These are phyloP conservation scores for Mobula hypostoma DNA, from an alignment of 2,113 vertebrate species.

Conservation along the genomic window DNA sequence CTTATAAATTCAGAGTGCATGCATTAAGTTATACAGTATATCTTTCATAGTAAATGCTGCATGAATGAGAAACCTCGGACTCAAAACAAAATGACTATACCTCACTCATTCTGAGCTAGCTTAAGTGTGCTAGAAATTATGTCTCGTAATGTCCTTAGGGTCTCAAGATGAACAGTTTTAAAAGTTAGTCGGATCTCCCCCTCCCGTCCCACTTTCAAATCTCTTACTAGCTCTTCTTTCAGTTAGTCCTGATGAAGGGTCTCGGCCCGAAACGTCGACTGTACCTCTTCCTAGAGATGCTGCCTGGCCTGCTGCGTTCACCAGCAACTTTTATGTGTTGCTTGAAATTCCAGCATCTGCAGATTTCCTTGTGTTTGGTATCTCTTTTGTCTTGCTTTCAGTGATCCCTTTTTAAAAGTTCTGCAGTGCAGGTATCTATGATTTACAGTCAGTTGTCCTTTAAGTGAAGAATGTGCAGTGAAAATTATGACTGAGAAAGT, in stretches of 20 bases:
- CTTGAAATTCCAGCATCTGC: too few species aligned
- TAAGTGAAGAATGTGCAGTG: too few species aligned
- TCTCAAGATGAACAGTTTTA: neutral
- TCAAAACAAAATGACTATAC: neutral
- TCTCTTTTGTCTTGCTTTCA: neutral
- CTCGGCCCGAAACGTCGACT: too few species aligned
- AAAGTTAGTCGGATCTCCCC: neutral
- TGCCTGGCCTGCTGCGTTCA: too few species aligned
- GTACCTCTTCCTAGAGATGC: too few species aligned
- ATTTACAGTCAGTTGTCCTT: neutral
- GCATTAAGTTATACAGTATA: neutral
- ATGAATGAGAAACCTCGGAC: neutral
- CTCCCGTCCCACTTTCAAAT: too few species aligned
- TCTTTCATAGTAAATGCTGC: neutral
- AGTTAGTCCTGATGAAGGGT: too few species aligned
- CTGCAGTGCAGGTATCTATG: neutral
- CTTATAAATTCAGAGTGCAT: neutral
- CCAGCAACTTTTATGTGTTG: too few species aligned
- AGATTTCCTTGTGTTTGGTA: too few species aligned
- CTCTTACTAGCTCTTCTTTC: too few species aligned
- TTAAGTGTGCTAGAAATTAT: neutral
- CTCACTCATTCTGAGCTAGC: neutral
- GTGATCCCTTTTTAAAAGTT: neutral
- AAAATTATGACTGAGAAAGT: too few species aligned
- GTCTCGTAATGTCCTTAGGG: neutral